Base-by-base conservation (phyloP, 2,797 vertebrate genomes). In the Psittacula echo region DNA sequence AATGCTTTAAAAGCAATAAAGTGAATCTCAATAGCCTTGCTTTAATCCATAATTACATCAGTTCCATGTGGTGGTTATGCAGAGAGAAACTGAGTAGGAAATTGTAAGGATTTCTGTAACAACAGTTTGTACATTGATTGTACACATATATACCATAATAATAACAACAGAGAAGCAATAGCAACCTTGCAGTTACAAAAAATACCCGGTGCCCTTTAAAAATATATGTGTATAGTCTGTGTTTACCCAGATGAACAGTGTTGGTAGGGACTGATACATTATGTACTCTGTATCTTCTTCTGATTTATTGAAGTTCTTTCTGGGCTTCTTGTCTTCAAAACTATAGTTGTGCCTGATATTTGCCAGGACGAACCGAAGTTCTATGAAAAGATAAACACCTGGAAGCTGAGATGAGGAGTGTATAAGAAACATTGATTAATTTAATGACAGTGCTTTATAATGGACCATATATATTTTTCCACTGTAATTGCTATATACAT, bases 401-500 rank as follows among this genome's bases (percentile, higher is more conserved):
- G 30, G 48, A 79, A 96, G 32, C 53, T 9, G 37, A 72, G 62
- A 84, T 67, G 39, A 56, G 78, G 23, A 60, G 7, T 5, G 30
- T 73, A 44, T 67, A 70, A 85, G 81, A 88, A 83, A 88, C 61
- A 67, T 73, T 90, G 75, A 88, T 90, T 90, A 74, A 29, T 41
- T 68, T 82, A 71, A 85, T 39, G 64, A 93, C 86, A n/a, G 62
- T 64, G 82, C 80, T 90, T 90, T 86, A 41, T 76, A 87, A 92
- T 11, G 27, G 74, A 71, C 50, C 83, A 70, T 85, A 87, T 42
- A 95, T 78, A 54, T 91, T 74, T 72, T 76, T 81, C 85, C n/a
- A 5, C 70, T 87, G 71, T 91, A 90, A 92, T 39, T 90, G 94
- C 96, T 91, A 67, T 77, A 89, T 87, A 92, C 94, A 77, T 91